Evolutionary conservation across 92 coral and sea anemone genomes (phyloP).

Genomic region (Epizoanthus stellaris): DNA sequence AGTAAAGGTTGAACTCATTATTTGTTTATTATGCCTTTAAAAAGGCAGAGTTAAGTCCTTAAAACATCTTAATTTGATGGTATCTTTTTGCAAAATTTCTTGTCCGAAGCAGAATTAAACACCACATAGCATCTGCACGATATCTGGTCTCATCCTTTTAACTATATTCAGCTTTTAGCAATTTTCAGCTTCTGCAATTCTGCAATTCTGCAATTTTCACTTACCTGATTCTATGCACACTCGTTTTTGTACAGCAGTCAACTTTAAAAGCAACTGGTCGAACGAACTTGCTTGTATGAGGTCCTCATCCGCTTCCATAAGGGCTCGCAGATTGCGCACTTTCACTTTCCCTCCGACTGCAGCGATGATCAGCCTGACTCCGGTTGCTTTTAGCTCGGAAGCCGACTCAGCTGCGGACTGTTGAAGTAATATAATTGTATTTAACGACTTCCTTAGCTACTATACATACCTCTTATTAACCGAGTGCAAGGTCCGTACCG

Average conservation of each 20-base stretch:
- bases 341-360: not conserved
- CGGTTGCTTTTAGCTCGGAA: slow-evolving; percentile 5
- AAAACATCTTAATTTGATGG: too few species aligned
- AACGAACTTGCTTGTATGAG: not conserved
- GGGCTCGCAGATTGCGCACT: not conserved
- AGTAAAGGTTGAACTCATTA: too few species aligned
- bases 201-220: not conserved
- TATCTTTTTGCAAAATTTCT: too few species aligned
- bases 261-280: slow-evolving; percentile 7
- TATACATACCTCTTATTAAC: too few species aligned
- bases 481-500: too few species aligned
- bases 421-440: not conserved
- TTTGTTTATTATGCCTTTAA: too few species aligned
- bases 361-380: slow-evolving; percentile 17
- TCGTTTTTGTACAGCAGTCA: not conserved
- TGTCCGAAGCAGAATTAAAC: too few species aligned
- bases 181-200: not conserved
- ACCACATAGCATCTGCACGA: too few species aligned
- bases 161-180: too few species aligned
- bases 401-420: not conserved
- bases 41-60: too few species aligned
- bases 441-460: too few species aligned
- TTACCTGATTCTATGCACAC: slow-evolving; percentile 16
- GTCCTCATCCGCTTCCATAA: slow-evolving; percentile 7
- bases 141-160: too few species aligned